Conservation (phyloP, 1,140 invertebrate genomes). For the Bombus haemorrhoidalis region DNA sequence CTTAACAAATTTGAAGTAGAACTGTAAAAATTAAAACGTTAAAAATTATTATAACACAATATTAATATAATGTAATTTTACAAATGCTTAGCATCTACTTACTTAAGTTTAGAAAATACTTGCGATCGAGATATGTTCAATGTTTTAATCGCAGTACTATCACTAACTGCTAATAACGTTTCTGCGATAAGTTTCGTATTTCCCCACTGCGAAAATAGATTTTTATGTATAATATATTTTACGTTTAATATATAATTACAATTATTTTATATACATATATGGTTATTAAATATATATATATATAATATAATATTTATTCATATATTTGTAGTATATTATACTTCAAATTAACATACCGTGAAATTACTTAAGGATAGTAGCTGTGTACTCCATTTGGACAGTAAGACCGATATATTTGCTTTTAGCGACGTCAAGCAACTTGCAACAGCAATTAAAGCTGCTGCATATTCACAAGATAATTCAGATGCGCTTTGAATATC, state of each 20-base stretch:
- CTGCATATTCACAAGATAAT: constrained; percentile 75
- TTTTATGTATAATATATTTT: not conserved
- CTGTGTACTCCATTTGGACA: constrained; percentile 78
- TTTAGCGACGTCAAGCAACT: constrained; percentile 63
- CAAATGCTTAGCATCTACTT: constrained; percentile 28
- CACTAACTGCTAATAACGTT: constrained; percentile 66
- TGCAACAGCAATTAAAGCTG: constrained; percentile 72
- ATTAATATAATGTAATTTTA: not conserved
- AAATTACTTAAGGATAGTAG: constrained; percentile 66
- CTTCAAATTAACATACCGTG: constrained; percentile 67
- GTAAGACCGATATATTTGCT: constrained; percentile 64
- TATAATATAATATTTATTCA: not conserved
- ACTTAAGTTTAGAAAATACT: constrained; percentile 73
- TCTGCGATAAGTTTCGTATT: constrained; percentile 74
- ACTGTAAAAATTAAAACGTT: constrained; percentile 62
- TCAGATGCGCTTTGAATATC: constrained; percentile 73
- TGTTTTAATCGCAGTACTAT: constrained; percentile 64
- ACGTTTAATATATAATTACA: not conserved
- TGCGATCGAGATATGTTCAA: constrained; percentile 67
- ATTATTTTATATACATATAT: not conserved
- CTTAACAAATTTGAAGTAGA: constrained; percentile 77
- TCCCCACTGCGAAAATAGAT: constrained; percentile 71
- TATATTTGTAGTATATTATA: constrained; percentile 20
- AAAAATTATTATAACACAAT: not conserved
- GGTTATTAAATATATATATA: not conserved